Evolutionary conservation across 2,113 vertebrate species (phyloP), one percentile per base, ranked within the genome.

Genomic region (Chascanopsetta lugubris): DNA sequence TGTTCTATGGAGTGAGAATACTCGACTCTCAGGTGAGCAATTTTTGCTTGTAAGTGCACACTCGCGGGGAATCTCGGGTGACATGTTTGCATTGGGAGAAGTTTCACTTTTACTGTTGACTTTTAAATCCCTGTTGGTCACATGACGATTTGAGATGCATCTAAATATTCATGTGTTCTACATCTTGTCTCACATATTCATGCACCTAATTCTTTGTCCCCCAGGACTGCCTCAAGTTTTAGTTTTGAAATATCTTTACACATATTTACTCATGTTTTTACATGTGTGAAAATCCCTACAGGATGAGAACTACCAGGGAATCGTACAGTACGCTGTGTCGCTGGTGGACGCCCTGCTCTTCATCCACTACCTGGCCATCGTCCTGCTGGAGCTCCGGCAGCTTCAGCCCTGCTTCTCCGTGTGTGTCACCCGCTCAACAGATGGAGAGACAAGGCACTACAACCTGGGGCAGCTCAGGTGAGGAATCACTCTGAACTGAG

Each of bases 351-450:
- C 94, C 0, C 91, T 98, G 36, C 95, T 98, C 77, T 99, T 99
- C 89, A 97, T 99, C 81, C 97, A 99, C 82, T 99, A 99, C 90
- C 85, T 99, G 90, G 96, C 96, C 55, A 92, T 99, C 0, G 94
- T 99, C 55, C 88, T 99, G 73, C 92, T 99, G 79, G 97, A 99
- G 87, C 93, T 99, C 25, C 82, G 97, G 47, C 97, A 99, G 88
- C 94, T 99, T 30, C 95, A 95, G 83, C 95, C 96, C 13, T 84
- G 81, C 73, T 98, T 95, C 89, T 92, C 94, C 0, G 75, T 97
- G 79, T 94, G 95, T 61, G 93, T 98, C 24, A 93, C 94, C 0
- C 95, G 97, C 45, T 95, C 95, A 36, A 94, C 95, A 0, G 97
- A 99, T 0, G 97, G 97, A 4, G 95, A 96, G 89, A 93, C 89